Base-by-base conservation (phyloP, 2,888 invertebrate genomes). In the Pollenia griseotomentosa region DNA sequence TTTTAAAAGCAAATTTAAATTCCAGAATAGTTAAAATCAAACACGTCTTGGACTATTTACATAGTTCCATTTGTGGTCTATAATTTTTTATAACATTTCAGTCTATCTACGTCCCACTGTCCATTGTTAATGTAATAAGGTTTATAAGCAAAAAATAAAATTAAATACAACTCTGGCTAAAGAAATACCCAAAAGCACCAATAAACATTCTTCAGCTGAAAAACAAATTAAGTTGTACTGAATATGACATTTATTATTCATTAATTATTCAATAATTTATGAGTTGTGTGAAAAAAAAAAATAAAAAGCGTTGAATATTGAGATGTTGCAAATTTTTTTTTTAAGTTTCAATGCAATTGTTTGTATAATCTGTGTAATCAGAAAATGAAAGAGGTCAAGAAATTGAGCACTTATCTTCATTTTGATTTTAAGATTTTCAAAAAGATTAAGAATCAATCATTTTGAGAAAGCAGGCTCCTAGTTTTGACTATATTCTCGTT, bases 161-260 rank as follows among this genome's bases (percentile, higher is more conserved):
- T 53, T 23, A 33, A 33, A 33, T 33, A 33, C 0, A 33, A 6
- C 33, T 33, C 33, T 33, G 33, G 10, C 14, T 19, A 59, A 55
- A 77, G 44, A n/a, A 70, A 40, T 63, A 23, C 53, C 14, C 48
- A 48, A 73, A 48, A 40, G 14, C 23, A 57, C 10, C 40, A 63
- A 66, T 51, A 61, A 23, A 68, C 8, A 42, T 44, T 66, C 19
- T 74, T 82, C 66, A 57, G 44, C 74, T 66, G 65, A 40, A 78
- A 77, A 63, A 71, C 48, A 71, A 57, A 57, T 63, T 71, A 78
- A 73, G 59, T 84, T 79, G 42, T 48, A 40, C 73, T 84, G 84
- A 33, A 74, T 55, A 61, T 87, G 87, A 83, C 87, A 87, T 87
- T 87, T 75, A 85, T 85, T 85, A 77, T 82, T 71, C 71, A 83